Conservation (phyloP, 2,797 vertebrate species). For the Chelon labrosus region DNA sequence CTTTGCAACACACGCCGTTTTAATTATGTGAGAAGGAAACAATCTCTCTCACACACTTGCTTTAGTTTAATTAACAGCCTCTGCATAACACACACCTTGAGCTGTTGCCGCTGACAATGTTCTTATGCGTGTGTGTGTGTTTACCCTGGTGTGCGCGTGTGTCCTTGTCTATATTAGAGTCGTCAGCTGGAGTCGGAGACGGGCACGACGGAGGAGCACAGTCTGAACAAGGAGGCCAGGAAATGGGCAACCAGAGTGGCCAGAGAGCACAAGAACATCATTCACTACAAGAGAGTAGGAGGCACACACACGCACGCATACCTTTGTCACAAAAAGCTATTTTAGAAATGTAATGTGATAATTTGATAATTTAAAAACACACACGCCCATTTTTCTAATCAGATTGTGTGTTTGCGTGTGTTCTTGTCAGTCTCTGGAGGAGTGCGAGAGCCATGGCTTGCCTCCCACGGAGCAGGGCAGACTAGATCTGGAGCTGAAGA, state of each 20-base stretch:
- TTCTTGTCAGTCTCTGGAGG: constrained; percentile 88
- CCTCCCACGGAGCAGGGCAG: constrained; percentile 91
- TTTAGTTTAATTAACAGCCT: constrained; percentile 65
- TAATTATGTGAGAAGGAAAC: constrained; percentile 59
- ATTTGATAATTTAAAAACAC: background rate
- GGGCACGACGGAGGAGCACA: constrained; percentile 97
- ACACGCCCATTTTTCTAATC: constrained; percentile 9
- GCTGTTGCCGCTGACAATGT: constrained; percentile 26
- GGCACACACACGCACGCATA: background rate
- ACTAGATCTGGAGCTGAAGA: constrained; percentile 93
- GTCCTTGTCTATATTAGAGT: constrained; percentile 84
- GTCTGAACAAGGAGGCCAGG: constrained; percentile 97
- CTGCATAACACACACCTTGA: constrained; percentile 46
- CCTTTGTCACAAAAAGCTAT: background rate
- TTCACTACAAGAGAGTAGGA: constrained; percentile 93
- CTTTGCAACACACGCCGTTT: constrained; percentile 41
- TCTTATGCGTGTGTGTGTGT: constrained; percentile 38
- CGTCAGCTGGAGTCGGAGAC: constrained; percentile 95
- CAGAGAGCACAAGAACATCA: constrained; percentile 96
- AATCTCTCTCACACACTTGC: constrained; percentile 50
- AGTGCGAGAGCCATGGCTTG: constrained; percentile 91
- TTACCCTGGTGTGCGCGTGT: constrained; percentile 3
- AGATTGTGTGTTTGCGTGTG: constrained; percentile 27
- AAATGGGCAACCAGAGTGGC: constrained; percentile 97
- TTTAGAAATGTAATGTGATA: background rate